Percentiles rank a stretch among this genome's conserved stretches.
These are phyloP conservation scores for Lepus americanus DNA, from an alignment of 2,113 vertebrate species.

Conservation along the genomic window DNA sequence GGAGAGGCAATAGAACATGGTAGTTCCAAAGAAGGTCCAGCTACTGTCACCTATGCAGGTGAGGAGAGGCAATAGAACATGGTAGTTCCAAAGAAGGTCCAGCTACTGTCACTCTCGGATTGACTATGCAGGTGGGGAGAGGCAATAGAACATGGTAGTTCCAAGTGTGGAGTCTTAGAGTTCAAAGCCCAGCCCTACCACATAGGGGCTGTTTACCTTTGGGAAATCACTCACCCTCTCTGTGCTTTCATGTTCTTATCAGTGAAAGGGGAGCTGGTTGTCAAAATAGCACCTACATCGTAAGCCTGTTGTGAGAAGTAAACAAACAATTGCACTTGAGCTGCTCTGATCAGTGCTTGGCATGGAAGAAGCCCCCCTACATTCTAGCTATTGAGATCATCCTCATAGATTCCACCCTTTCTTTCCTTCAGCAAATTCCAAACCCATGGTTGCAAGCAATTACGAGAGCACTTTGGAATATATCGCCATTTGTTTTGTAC, in stretches of 20 bases:
- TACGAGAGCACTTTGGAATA: neutral
- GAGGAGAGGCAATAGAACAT: neutral
- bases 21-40: neutral
- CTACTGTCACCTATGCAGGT: neutral
- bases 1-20: neutral
- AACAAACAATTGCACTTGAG: neutral
- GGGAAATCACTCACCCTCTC: neutral
- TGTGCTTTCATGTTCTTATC: neutral
- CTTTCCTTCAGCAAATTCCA: constrained; percentile 8
- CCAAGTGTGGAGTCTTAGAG: neutral
- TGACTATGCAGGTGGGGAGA: neutral
- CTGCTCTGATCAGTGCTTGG: neutral
- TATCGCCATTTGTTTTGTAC: constrained; percentile 16
- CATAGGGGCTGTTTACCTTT: neutral
- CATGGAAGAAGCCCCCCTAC: neutral
- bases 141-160: neutral
- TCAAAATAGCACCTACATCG: neutral
- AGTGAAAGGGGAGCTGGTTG: neutral
- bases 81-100: neutral
- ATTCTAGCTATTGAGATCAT: neutral
- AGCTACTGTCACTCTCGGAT: neutral
- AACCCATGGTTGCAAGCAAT: neutral
- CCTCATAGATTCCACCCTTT: neutral
- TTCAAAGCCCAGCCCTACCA: constrained; percentile 7
- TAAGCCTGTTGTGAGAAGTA: neutral